A percentile compares a stretch with the other conserved stretches of the same genome.
Evolutionary conservation across 1,140 invertebrate genomes (phyloP).

Genomic region (Pseudomyrmex gracilis): DNA sequence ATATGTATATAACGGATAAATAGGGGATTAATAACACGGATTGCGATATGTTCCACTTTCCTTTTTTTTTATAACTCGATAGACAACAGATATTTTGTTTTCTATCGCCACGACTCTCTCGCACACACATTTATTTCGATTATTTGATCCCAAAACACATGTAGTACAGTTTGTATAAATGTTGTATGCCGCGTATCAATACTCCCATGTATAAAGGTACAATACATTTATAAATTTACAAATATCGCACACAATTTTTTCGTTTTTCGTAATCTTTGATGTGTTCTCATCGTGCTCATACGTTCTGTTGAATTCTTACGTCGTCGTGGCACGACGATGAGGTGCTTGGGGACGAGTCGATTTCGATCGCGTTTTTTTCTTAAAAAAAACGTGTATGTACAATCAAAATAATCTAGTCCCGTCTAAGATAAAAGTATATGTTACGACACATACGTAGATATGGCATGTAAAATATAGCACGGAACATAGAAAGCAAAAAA

Average conservation of each 20-base stretch:
- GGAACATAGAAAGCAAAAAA: slow-evolving; percentile 9
- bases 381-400: background rate
- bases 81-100: slow-evolving; percentile 60
- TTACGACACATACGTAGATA: background rate
- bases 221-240: slow-evolving; percentile 73
- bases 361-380: slow-evolving; percentile 27
- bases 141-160: slow-evolving; percentile 83
- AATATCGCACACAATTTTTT: slow-evolving; percentile 31
- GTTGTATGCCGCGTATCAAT: slow-evolving; percentile 63
- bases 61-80: slow-evolving; percentile 55
- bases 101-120: slow-evolving; percentile 61
- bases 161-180: slow-evolving; percentile 69
- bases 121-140: slow-evolving; percentile 73
- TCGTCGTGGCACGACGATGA: background rate
- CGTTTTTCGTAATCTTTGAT: slow-evolving; percentile 29
- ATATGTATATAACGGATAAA: no score
- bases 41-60: slow-evolving; percentile 62
- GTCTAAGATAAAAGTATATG: slow-evolving; percentile 13
- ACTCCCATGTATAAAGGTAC: slow-evolving; percentile 69
- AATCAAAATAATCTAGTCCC: slow-evolving; percentile 18
- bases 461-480: slow-evolving; percentile 12
- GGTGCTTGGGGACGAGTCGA: slow-evolving; percentile 18
- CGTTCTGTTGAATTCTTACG: background rate
- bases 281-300: slow-evolving; percentile 25
- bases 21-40: slow-evolving; percentile 17